Evolutionary conservation across 2,113 vertebrate species (phyloP), one percentile per base, ranked within the genome.

Genomic region (Muscicapa adusta): DNA sequence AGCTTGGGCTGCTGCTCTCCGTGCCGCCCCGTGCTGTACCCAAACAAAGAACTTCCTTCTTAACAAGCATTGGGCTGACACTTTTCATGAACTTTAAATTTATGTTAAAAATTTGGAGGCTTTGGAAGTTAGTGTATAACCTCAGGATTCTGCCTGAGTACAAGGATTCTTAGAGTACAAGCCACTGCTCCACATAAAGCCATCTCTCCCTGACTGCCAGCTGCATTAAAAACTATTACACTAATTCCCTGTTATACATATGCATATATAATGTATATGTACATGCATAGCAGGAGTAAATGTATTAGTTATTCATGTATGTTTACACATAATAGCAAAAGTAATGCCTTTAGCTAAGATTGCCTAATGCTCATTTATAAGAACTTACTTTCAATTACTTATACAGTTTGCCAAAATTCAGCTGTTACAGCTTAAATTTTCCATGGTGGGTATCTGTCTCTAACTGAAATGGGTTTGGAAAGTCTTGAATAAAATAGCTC

Each of bases 21-120:
- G 4, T 88, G 82, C 79, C 0, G 4, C 85, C 57, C 75, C 5
- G n/a, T 82, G 73, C 94, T 7, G 0, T 83, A 83, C 19, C 29
- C 87, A 23, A 89, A 94, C 95, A 96, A 96, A 94, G 73, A 58
- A 80, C 67, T 96, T 94, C 85, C 88, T 94, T 89, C 94, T 96
- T 93, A 85, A 86, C 33, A 88, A 88, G 43, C 51, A 51, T 43
- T 0, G 2, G 22, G 31, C 45, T 96, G 73, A 88, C 85, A 89
- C 47, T 91, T 81, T 89, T 76, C 57, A 61, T 94, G 92, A 96
- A 86, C 92, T 94, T 81, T 34, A 83, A 88, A 91, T 72, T 90
- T 86, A 87, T 56, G 22, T 63, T 33, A 82, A 84, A 96, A 81
- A 70, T 68, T 62, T 91, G 58, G 72, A 94, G 45, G 74, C 65